phyloP scores from a whole-genome alignment of 2,797 vertebrate species.

The Coregonus suidteri region DNA sequence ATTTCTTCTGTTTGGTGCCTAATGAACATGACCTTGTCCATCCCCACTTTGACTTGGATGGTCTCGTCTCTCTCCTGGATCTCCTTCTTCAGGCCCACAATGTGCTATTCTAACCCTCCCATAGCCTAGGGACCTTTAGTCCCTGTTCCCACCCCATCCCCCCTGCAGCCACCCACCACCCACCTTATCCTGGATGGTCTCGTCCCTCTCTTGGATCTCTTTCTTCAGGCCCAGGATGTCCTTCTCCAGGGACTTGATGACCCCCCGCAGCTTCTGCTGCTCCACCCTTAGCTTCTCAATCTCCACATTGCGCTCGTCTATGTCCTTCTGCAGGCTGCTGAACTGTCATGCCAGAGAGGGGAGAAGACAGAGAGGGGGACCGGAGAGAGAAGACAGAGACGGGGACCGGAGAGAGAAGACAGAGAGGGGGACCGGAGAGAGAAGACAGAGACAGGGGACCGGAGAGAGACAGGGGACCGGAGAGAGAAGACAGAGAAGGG shows the following conservation, averaged over 20 bases:
- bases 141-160: neutral
- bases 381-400: neutral
- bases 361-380: too few species aligned
- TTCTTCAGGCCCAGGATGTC: conserved; percentile 84
- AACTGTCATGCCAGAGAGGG: conserved; percentile 71
- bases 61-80: too few species aligned
- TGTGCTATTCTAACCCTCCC: too few species aligned
- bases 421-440: neutral
- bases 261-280: conserved; percentile 78
- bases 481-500: too few species aligned
- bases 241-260: conserved; percentile 85
- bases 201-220: conserved; percentile 82
- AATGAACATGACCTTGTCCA: too few species aligned
- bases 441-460: neutral
- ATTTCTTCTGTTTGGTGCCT: too few species aligned
- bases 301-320: conserved; percentile 77
- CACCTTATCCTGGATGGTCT: conserved; percentile 89
- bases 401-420: neutral
- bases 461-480: neutral
- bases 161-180: neutral
- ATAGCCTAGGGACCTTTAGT: too few species aligned
- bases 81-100: too few species aligned
- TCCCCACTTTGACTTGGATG: too few species aligned
- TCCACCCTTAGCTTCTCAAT: conserved; percentile 81
- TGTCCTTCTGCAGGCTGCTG: conserved; percentile 83